Conservation (phyloP, 1,140 invertebrate species). For the Pristionchus pacificus region DNA sequence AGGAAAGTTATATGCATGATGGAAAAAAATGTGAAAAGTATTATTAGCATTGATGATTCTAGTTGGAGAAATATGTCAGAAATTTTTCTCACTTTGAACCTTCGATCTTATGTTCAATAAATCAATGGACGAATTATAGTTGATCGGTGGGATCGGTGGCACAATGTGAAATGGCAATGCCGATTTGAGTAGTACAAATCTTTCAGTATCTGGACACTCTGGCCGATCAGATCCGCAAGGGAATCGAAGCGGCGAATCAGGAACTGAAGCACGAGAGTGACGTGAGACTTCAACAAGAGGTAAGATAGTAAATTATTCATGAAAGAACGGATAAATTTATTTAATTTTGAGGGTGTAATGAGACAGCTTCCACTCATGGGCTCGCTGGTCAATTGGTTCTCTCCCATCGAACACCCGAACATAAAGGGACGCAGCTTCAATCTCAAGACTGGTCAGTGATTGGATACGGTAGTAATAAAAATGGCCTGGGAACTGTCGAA, state of each 20-base stretch:
- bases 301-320: constrained; percentile 25
- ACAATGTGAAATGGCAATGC: too few species aligned
- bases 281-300: constrained; percentile 82
- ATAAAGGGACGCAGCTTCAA: constrained; percentile 82
- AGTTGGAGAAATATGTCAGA: too few species aligned
- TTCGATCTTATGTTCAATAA: too few species aligned
- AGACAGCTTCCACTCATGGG: constrained; percentile 85
- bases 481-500: not conserved
- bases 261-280: constrained; percentile 83
- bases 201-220: constrained; percentile 80
- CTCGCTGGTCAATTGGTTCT: constrained; percentile 69
- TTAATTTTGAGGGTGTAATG: constrained; percentile 71
- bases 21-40: not conserved
- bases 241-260: constrained; percentile 83
- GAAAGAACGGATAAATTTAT: constrained; percentile 1
- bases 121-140: too few species aligned
- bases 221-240: constrained; percentile 87
- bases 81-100: too few species aligned
- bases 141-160: too few species aligned
- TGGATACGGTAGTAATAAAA: not conserved
- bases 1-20: not conserved
- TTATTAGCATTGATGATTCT: too few species aligned
- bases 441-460: constrained; percentile 67
- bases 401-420: constrained; percentile 67
- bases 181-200: too few species aligned